These are phyloP conservation scores for Coelogynopora nodosa DNA, from an alignment of 2,888 invertebrate genomes.

Conservation along the genomic window DNA sequence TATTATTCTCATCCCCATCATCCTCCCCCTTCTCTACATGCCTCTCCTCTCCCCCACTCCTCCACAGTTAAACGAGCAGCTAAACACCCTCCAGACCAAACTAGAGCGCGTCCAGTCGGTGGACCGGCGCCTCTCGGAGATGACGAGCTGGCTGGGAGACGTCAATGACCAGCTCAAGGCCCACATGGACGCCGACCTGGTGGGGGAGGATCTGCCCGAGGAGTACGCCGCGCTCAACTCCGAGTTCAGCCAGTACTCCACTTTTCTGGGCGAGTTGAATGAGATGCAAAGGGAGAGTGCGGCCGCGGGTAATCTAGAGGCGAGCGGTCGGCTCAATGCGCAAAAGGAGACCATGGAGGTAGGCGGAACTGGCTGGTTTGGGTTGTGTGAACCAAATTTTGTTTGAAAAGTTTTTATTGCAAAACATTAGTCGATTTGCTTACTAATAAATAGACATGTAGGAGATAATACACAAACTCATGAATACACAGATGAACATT, in stretches of 20 bases:
- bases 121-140: not conserved
- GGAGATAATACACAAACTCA: too few species aligned
- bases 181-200: conserved; percentile 30
- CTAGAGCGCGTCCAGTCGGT: conserved; percentile 36
- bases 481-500: too few species aligned
- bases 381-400: too few species aligned
- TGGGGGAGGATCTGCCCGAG: conserved; percentile 40
- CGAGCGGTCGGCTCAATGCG: conserved; percentile 15
- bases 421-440: too few species aligned
- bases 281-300: conserved; percentile 13
- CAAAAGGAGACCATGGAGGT: conserved; percentile 36
- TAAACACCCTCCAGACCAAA: not conserved
- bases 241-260: conserved; percentile 16
- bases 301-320: conserved; percentile 35
- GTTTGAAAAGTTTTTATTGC: too few species aligned
- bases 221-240: conserved; percentile 23
- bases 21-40: too few species aligned
- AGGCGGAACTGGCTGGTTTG: too few species aligned
- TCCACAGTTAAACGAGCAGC: not conserved
- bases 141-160: conserved; percentile 21
- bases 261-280: conserved; percentile 26
- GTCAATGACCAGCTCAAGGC: conserved; percentile 32
- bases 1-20: too few species aligned
- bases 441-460: too few species aligned
- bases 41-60: not conserved